These are phyloP conservation scores for Characodon lateralis DNA, from an alignment of 2,797 vertebrate species.

Conservation along the genomic window DNA sequence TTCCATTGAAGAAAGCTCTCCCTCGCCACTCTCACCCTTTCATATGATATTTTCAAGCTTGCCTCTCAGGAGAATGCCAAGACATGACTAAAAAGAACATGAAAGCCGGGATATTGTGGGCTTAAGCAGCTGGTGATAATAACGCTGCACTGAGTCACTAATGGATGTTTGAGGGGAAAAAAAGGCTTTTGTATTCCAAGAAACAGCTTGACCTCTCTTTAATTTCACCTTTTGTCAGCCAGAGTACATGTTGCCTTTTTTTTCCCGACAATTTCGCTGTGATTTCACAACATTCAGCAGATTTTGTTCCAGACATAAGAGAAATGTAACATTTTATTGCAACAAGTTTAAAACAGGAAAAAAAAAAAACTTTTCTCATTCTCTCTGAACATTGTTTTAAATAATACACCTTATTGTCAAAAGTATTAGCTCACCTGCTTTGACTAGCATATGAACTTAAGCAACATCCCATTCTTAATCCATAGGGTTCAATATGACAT, in stretches of 20 bases:
- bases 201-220: constrained; percentile 63
- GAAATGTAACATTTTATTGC: constrained; percentile 9
- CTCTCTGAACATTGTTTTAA: background rate
- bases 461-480: too few species aligned
- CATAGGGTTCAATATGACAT: too few species aligned
- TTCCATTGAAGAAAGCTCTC: constrained; percentile 47
- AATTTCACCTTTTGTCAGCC: constrained; percentile 49
- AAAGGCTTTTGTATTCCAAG: constrained; percentile 63
- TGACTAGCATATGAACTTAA: too few species aligned
- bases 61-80: constrained; percentile 63
- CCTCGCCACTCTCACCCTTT: constrained; percentile 38
- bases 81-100: constrained; percentile 54
- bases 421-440: too few species aligned
- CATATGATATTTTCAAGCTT: constrained; percentile 58
- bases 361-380: background rate
- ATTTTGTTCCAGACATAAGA: constrained; percentile 10
- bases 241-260: constrained; percentile 31
- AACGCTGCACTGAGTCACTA: constrained; percentile 67
- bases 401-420: background rate
- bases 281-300: constrained; percentile 13
- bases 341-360: constrained; percentile 10
- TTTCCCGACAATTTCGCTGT: constrained; percentile 23
- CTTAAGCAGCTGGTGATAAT: constrained; percentile 63
- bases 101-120: constrained; percentile 54
- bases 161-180: constrained; percentile 56